Percentiles rank a stretch among this genome's conserved stretches.
Conservation (phyloP, 2,888 invertebrate genomes). For the Drosophila macrospina region DNA sequence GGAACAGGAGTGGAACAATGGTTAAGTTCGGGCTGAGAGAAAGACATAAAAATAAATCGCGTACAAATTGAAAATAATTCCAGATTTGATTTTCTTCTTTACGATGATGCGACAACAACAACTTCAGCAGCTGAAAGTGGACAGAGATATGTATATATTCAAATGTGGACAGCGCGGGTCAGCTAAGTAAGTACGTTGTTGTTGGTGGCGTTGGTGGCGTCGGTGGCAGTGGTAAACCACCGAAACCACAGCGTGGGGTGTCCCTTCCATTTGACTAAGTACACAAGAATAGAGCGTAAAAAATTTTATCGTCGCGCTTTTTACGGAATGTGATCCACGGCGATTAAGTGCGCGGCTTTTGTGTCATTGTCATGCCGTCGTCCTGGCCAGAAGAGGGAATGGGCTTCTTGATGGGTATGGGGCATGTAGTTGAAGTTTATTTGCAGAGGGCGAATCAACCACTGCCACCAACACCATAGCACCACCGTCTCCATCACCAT, state of each 20-base stretch:
- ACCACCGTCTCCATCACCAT: conserved; percentile 15
- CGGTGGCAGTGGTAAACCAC: conserved; percentile 19
- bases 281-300: conserved; percentile 76
- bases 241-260: conserved; percentile 37
- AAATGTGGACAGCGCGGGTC: conserved; percentile 61
- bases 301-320: conserved; percentile 82
- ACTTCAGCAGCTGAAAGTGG: conserved; percentile 44
- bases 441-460: conserved; percentile 60
- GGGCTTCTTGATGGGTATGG: conserved; percentile 24
- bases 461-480: conserved; percentile 31
- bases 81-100: conserved; percentile 82
- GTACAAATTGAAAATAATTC: conserved; percentile 85
- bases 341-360: conserved; percentile 83
- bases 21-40: conserved; percentile 40
- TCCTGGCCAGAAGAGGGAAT: conserved; percentile 39
- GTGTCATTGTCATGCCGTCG: conserved; percentile 82
- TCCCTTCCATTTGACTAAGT: conserved; percentile 78
- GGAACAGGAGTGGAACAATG: conserved; percentile 39
- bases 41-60: conserved; percentile 84
- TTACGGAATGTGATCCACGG: conserved; percentile 83
- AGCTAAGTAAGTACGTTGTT: conserved; percentile 40
- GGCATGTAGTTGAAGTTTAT: conserved; percentile 60
- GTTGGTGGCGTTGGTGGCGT: not conserved
- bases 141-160: conserved; percentile 55
- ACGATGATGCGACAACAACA: conserved; percentile 74